Evolutionary conservation across 2,797 vertebrate genomes (phyloP).

Genomic region (Pampus argenteus): DNA sequence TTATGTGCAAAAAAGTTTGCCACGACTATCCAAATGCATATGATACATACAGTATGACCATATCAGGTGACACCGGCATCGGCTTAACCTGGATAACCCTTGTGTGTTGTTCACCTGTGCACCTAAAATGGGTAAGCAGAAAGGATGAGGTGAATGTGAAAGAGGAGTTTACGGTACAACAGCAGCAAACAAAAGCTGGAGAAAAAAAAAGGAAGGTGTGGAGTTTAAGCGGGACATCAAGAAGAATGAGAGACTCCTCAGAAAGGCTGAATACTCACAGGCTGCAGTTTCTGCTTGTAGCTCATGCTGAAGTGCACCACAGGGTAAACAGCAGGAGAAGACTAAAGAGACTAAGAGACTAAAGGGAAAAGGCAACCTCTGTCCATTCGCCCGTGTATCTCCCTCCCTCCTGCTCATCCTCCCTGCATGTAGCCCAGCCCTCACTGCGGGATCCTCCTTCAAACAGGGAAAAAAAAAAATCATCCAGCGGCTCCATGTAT

Average conservation of each 20-base stretch:
- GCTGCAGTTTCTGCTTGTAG: constrained; percentile 84
- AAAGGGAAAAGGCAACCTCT: constrained; percentile 41
- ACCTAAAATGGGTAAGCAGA: background rate
- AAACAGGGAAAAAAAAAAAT: constrained; percentile 27
- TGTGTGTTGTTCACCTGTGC: constrained; percentile 12
- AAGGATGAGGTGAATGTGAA: background rate
- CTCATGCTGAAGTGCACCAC: constrained; percentile 80
- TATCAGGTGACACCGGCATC: background rate
- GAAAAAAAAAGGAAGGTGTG: constrained; percentile 1
- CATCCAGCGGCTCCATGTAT: constrained; percentile 1
- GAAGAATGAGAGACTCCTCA: constrained; percentile 17
- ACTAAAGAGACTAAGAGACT: constrained; percentile 37
- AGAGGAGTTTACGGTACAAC: background rate
- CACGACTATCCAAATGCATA: background rate
- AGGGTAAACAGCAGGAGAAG: constrained; percentile 54
- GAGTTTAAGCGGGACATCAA: constrained; percentile 12
- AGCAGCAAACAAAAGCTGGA: constrained; percentile 8
- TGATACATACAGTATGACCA: background rate
- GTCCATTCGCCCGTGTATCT: constrained; percentile 35
- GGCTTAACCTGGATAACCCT: background rate
- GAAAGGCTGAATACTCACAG: constrained; percentile 77
- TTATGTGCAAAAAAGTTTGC: background rate
- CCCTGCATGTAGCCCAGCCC: constrained; percentile 62
- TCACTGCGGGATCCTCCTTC: constrained; percentile 31
- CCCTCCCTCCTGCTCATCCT: constrained; percentile 50